Base-by-base conservation (phyloP, 23 tunicate species). In the Clavelina lepadiformis region DNA sequence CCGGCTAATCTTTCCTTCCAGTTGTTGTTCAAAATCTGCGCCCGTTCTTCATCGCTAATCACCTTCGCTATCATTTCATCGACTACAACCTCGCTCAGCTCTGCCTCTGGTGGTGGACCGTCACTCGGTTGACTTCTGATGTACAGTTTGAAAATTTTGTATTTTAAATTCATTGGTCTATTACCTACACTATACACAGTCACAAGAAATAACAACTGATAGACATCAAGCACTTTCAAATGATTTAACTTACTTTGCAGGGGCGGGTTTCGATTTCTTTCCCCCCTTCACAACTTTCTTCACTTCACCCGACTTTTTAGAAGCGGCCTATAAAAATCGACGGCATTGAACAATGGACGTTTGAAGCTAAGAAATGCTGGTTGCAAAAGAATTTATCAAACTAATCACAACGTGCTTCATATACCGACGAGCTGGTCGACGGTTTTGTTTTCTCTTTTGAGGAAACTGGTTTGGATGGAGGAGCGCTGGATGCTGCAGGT, bases 1-100 rank as follows among this genome's bases (percentile, higher is more conserved):
- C 99, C 99, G 38, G 86, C 95, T 21, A 82, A 65, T 55, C 99
- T 64, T 52, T 86, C 95, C 63, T 94, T 94, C 99, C 99, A 94
- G 51, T 75, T 75, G 2, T 67, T 36, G 44, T 94, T 77, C 30
- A 62, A 28, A 19, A 94, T 64, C 58, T 94, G 89, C 0, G 62
- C 32, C 51, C 47, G 54, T 35, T 59, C 85, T 44, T 94, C 99
- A 6, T 50, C 76, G 19, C 64, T 63, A 1, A 94, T 73, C 22
- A 86, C 69, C 18, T 49, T 80, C 7, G 58, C 71, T 21, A 88
- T 73, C 44, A 75, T 57, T 28, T 94, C 95, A 19, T 80, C 85
- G 33, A 78, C 95, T 21, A 51, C 95, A 1, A 64, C 89, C 27
- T 94, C 99, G 41, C 80, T 51, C 27, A 94, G 60, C 25, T 74